These are phyloP conservation scores for Cosmorhoe ocellata DNA, from an alignment of 2,888 invertebrate genomes.

Conservation along the genomic window DNA sequence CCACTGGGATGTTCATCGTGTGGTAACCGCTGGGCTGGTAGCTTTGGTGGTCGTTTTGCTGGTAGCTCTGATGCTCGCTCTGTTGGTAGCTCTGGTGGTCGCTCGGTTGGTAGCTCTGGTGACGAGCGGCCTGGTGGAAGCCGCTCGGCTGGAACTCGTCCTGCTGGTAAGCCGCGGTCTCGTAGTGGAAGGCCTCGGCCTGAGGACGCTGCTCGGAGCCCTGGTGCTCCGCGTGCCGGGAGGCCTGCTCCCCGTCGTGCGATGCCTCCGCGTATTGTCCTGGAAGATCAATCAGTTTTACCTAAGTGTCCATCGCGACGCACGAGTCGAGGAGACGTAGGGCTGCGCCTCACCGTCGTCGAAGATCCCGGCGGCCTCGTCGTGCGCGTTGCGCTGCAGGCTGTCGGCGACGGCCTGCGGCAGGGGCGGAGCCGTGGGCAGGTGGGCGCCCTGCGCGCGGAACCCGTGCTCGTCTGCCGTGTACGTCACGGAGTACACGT, in stretches of 20 bases:
- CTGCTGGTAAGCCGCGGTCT: slow-evolving; percentile 8
- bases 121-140: not conserved
- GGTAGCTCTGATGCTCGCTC: not conserved
- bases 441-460: slow-evolving; percentile 77
- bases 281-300: no score
- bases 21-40: slow-evolving; percentile 6
- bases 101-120: not conserved
- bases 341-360: slow-evolving; percentile 77
- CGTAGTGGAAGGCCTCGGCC: slow-evolving; percentile 3
- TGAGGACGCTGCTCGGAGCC: not conserved
- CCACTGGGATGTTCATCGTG: not conserved
- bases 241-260: slow-evolving; percentile 2
- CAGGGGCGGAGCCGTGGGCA: slow-evolving; percentile 83
- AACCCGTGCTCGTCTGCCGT: slow-evolving; percentile 83
- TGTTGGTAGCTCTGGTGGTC: slow-evolving; percentile 7
- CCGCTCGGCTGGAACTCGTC: slow-evolving; percentile 7
- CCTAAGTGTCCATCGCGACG: no score
- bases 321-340: no score
- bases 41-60: slow-evolving; percentile 1
- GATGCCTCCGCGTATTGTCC: slow-evolving; percentile 43
- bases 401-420: slow-evolving; percentile 79
- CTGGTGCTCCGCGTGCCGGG: slow-evolving; percentile 4
- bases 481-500: slow-evolving; percentile 77
- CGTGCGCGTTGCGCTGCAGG: slow-evolving; percentile 72
- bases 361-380: slow-evolving; percentile 73